Percentiles rank a stretch among this genome's conserved stretches.
phyloP scores from a whole-genome alignment of 2,888 invertebrate species.

The Drosophila rubida region DNA sequence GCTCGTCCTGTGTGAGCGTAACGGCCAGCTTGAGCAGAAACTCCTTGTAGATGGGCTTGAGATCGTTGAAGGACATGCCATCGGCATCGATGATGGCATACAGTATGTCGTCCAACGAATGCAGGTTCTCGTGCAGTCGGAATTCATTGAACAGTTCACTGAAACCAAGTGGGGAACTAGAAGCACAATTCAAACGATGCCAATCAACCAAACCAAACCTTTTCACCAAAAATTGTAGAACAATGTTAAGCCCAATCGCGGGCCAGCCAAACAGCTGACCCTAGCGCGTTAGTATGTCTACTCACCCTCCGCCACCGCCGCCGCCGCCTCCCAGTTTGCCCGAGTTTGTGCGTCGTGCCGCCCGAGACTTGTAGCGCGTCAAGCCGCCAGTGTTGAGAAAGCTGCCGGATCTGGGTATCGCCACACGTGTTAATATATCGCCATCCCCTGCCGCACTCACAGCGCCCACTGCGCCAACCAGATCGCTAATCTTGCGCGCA shows the following conservation, averaged over 20 bases:
- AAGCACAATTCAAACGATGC: constrained; percentile 78
- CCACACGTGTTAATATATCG: constrained; percentile 93
- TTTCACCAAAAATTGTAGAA: constrained; percentile 67
- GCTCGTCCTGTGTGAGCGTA: constrained; percentile 95
- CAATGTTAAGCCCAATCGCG: constrained; percentile 45
- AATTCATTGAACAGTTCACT: constrained; percentile 95
- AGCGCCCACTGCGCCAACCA: constrained; percentile 28
- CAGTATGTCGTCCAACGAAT: constrained; percentile 94
- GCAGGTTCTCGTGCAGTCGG: constrained; percentile 93
- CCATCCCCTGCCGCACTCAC: constrained; percentile 90
- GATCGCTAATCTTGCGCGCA: constrained; percentile 42
- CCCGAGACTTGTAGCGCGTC: constrained; percentile 89
- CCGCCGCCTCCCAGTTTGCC: constrained; percentile 85
- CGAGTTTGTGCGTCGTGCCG: constrained; percentile 82
- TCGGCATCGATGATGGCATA: constrained; percentile 95
- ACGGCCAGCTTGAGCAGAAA: constrained; percentile 94
- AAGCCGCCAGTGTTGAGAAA: constrained; percentile 93
- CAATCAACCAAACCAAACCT: constrained; percentile 81
- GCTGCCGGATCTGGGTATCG: constrained; percentile 93
- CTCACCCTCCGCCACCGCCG: constrained; percentile 75
- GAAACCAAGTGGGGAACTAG: constrained; percentile 93
- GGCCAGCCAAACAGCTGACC: constrained; percentile 53
- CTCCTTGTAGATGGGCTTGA: constrained; percentile 96
- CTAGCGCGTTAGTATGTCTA: constrained; percentile 51
- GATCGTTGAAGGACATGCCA: constrained; percentile 96